These are phyloP conservation scores for Otolemur crassicaudatus DNA, from an alignment of 2,797 vertebrate genomes.

Conservation along the genomic window DNA sequence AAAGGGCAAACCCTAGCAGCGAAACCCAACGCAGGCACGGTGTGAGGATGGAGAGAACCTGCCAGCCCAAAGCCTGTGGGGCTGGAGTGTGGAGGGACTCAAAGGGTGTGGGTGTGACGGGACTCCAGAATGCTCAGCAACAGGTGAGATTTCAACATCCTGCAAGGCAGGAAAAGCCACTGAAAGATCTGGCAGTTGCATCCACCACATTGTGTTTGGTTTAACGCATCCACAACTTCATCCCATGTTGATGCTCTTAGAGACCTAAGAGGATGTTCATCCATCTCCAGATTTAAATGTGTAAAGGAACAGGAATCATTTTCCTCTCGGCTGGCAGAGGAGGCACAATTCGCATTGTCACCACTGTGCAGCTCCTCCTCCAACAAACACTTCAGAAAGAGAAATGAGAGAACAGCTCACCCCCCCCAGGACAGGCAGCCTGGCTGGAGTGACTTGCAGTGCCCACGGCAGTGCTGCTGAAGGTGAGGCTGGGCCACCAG, in stretches of 20 bases:
- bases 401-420: not conserved
- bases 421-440: not conserved
- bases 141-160: not conserved
- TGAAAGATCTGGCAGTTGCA: not conserved
- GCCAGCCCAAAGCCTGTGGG: not conserved
- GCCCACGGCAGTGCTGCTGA: not conserved
- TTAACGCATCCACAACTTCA: not conserved
- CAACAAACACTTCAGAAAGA: not conserved
- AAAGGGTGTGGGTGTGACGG: not conserved
- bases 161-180: not conserved
- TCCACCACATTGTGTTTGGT: not conserved
- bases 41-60: not conserved
- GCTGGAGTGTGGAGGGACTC: not conserved
- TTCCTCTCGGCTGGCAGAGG: not conserved
- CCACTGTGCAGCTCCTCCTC: not conserved
- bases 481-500: not conserved
- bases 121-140: not conserved
- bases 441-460: not conserved
- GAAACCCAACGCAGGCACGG: no score
- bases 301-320: not conserved
- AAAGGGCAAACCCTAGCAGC: not conserved
- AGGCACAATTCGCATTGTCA: not conserved
- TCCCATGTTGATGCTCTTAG: not conserved
- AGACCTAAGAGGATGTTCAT: not conserved
- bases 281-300: not conserved